These are phyloP conservation scores for Threskiornis aethiopicus DNA, from an alignment of 2,797 vertebrate species.

Conservation along the genomic window DNA sequence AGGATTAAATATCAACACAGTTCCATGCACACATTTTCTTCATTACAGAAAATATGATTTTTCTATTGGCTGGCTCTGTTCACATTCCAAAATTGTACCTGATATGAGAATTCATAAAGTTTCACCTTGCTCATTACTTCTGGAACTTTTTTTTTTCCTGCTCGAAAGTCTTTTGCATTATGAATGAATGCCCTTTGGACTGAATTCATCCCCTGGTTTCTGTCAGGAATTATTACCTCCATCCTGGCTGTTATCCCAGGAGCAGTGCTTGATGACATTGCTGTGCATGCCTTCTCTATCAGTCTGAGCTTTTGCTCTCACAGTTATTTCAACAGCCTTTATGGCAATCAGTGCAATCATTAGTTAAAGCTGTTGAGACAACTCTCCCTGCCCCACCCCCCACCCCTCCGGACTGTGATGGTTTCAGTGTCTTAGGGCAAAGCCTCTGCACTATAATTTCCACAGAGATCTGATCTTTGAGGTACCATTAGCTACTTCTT, in stretches of 20 bases:
- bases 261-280: not conserved
- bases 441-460: not conserved
- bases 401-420: not conserved
- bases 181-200: conserved; percentile 30
- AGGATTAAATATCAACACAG: not conserved
- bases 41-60: not conserved
- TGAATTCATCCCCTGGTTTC: not conserved
- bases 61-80: not conserved
- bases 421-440: not conserved
- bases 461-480: not conserved
- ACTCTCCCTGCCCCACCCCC: not conserved
- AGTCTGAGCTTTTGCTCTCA: not conserved
- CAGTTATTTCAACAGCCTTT: not conserved
- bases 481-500: not conserved
- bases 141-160: not conserved
- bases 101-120: not conserved
- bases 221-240: not conserved
- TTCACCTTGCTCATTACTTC: not conserved
- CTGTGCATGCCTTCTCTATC: not conserved
- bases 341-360: not conserved
- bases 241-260: conserved; percentile 10
- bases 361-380: not conserved
- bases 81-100: not conserved
- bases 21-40: not conserved
- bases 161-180: conserved; percentile 6